Evolutionary conservation across 2,888 invertebrate genomes (phyloP), one percentile per base, ranked within the genome.

Genomic region (Deilephila porcellus): DNA sequence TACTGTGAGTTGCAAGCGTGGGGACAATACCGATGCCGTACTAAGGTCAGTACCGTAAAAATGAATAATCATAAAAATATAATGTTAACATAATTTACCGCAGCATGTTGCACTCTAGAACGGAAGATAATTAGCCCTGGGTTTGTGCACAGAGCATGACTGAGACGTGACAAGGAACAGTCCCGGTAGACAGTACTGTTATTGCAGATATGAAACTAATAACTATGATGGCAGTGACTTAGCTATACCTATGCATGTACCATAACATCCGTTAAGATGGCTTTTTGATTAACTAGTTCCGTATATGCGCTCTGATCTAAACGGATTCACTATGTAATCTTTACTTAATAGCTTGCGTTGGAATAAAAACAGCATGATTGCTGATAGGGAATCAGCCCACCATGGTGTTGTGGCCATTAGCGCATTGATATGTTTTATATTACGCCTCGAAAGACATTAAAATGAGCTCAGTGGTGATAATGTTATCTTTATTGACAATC

Each of bases 1-100:
- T 97, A 97, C 89, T 97, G 97, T 88, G 97, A 97, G 86, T 90
- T 97, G 77, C 97, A 97, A 88, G 96, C 97, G 20, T 97, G 97
- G 96, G 97, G 97, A 20, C 96, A 96, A 71, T 97, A 97, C 83
- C 95, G 97, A 74, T 97, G 97, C 85, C 95, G 97, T 79, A 96
- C 96, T 70, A 96, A 95, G 93, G 96, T 96, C 80, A 76, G 73
- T 52, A 53, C 32, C 32, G 32, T 29, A 72, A n/a, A 19, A 37
- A 17, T 7, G 59, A 17, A 70, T 56, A 45, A 60, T 17, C 5
- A 53, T 20, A 53, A 37, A 59, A 52, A 70, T 29, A 34, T 0
- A 60, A 71, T 34, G 32, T 25, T 45, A 19, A 60, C 59, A 59
- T 8, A 29, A 60, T 25, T 60, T 52, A 4, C 37, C 71, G 25